These are phyloP conservation scores for Lutraria lutraria DNA, from an alignment of 2,888 invertebrate genomes.

Conservation along the genomic window DNA sequence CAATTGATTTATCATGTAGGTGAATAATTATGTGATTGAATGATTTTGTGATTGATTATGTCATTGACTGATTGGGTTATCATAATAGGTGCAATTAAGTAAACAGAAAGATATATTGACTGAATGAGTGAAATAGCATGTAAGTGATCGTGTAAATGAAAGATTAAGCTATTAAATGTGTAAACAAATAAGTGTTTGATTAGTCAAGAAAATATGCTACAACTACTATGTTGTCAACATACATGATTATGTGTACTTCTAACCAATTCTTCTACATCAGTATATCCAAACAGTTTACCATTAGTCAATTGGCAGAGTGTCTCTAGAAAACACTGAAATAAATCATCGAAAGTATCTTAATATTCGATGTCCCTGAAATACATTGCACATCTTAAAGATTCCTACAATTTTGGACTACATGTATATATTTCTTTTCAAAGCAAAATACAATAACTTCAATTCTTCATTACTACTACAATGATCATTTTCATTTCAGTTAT, in stretches of 20 bases:
- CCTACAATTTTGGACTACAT: too few relatives aligned
- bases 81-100: too few relatives aligned
- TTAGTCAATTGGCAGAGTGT: neutral
- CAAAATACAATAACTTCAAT: too few relatives aligned
- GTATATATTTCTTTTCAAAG: too few relatives aligned
- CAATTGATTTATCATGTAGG: neutral
- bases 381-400: too few relatives aligned
- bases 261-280: slow-evolving; percentile 25
- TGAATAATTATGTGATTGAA: neutral
- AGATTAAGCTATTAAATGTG: neutral
- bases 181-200: neutral
- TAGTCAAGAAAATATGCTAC: neutral
- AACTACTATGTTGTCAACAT: neutral
- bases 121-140: neutral
- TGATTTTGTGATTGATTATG: neutral
- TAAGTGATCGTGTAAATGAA: neutral
- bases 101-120: neutral
- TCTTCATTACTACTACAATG: too few relatives aligned
- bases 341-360: neutral
- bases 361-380: too few relatives aligned
- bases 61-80: neutral
- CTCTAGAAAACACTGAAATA: slow-evolving; percentile 28
- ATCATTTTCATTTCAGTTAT: too few relatives aligned
- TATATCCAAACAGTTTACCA: slow-evolving; percentile 6
- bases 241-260: slow-evolving; percentile 48